Base-by-base conservation (phyloP, 2,888 invertebrate species). In the Hydropsyche betteni region DNA sequence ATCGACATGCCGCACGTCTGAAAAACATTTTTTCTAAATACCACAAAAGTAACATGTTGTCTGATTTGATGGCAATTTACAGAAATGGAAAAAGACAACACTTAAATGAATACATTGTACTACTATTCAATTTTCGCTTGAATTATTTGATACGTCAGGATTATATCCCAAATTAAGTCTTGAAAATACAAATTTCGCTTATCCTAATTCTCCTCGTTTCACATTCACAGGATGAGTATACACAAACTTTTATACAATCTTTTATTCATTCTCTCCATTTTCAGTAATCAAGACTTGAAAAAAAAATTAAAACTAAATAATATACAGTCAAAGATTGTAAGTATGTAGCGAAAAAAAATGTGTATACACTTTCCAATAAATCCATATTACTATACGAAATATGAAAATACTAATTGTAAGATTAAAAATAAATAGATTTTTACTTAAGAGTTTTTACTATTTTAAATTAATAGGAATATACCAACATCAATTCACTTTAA, bases 191-290 rank as follows among this genome's bases (percentile, higher is more conserved):
- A 71, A 72, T 72, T 52, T 55, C 7, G 44, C 61, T 58, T 36
- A 50, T 38, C 8, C 52, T 70, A 70, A 53, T 34, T 53, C 12
- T 33, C 53, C 36, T 72, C 44, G 72, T 58, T 34, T 72, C 72
- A 72, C 72, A 72, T 58, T 72, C 72, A 72, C 50, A 72, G 55
- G 64, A 44, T 72, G 72, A 72, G 72, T 72, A 72, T 72, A 72
- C 72, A 58, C 14, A 58, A 58, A 72, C 34, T 58, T 72, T 44
- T 72, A 72, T 58, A 72, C 72, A 72, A 70, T 33, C 52, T 72
- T 36, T 34, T 72, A 61, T 34, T 50, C 72, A 36, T 72, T 72
- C 72, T 58, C 55, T 36, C 72, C 44, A n/a, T 33, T 34, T 44
- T 61, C 12, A 72, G 58, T 58, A 2, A 72, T 72, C 61, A 58